These are phyloP conservation scores for Tribolium castaneum DNA, from an alignment of 1,140 invertebrate genomes.

Conservation along the genomic window DNA sequence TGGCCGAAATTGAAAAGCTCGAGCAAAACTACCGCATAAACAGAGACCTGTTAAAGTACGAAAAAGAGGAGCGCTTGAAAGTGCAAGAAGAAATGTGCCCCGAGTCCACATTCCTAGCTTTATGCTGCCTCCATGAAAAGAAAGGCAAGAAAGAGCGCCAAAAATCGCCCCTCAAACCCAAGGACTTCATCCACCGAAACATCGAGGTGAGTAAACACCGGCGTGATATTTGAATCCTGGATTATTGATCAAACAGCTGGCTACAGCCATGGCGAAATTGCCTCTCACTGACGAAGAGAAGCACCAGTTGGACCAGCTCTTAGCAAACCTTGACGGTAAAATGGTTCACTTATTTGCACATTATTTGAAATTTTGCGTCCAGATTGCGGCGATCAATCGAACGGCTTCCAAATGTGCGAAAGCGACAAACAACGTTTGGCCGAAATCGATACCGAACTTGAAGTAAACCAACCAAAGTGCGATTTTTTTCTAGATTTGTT, in stretches of 20 bases:
- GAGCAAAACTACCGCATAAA: not conserved
- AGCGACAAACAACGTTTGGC: slow-evolving; percentile 17
- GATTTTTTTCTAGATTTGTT: not conserved
- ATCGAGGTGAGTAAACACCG: slow-evolving; percentile 37
- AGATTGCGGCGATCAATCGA: not conserved
- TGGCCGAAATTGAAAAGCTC: not conserved
- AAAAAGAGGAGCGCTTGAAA: slow-evolving; percentile 40
- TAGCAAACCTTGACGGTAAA: slow-evolving; percentile 47
- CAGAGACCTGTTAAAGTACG: not conserved
- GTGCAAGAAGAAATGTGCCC: slow-evolving; percentile 46
- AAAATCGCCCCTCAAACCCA: not conserved
- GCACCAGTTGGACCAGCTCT: slow-evolving; percentile 47
- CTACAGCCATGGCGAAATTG: slow-evolving; percentile 45
- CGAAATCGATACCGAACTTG: slow-evolving; percentile 32
- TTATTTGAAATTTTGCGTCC: no score
- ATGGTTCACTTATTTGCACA: not conserved
- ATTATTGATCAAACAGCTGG: slow-evolving; percentile 56
- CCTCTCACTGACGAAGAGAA: slow-evolving; percentile 58
- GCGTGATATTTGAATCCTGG: not conserved
- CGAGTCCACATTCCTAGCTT: slow-evolving; percentile 34
- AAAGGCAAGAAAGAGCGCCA: not conserved
- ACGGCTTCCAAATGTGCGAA: slow-evolving; percentile 16
- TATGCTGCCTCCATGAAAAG: slow-evolving; percentile 41
- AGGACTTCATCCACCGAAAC: slow-evolving; percentile 42
- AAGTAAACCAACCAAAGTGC: slow-evolving; percentile 22